Percentiles rank a stretch among this genome's conserved stretches.
These are phyloP conservation scores for Erebia ligea DNA, from an alignment of 2,888 invertebrate genomes.

Conservation along the genomic window DNA sequence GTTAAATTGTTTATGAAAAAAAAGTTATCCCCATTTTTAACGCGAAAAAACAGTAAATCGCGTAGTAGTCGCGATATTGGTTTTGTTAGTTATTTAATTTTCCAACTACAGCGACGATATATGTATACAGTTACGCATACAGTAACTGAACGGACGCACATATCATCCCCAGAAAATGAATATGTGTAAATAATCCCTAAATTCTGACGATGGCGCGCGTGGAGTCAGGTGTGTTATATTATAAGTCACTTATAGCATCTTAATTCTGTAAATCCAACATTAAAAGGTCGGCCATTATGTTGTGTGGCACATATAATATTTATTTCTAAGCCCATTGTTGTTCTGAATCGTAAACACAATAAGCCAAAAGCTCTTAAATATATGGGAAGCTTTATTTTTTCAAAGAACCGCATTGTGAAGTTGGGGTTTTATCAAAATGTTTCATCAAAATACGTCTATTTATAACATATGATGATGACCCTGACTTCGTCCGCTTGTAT, in stretches of 20 bases:
- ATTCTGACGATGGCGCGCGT: neutral
- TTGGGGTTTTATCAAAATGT: conserved; percentile 19
- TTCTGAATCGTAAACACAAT: conserved; percentile 28
- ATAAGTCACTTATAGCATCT: conserved; percentile 3
- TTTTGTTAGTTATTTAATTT: too few relatives aligned
- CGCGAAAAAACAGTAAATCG: too few relatives aligned
- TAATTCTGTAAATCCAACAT: conserved; percentile 13
- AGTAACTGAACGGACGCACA: too few relatives aligned
- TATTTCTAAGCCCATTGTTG: conserved; percentile 33
- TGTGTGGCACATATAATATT: conserved; percentile 26
- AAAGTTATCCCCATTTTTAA: too few relatives aligned
- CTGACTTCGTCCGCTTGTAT: too few relatives aligned
- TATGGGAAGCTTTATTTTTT: conserved; percentile 17
- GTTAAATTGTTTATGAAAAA: too few relatives aligned
- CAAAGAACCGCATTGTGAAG: conserved; percentile 10
- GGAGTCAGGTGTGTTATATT: neutral
- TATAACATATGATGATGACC: too few relatives aligned
- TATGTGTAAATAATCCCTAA: neutral
- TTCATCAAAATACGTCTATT: conserved; percentile 3
- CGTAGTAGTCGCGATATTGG: too few relatives aligned
- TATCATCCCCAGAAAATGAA: too few relatives aligned
- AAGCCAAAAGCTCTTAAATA: conserved; percentile 8
- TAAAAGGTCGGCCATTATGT: conserved; percentile 28
- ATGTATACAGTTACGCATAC: too few relatives aligned
- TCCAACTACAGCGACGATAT: too few relatives aligned